phyloP scores from a whole-genome alignment of 2,113 vertebrate species.

The Odocoileus hemionus region DNA sequence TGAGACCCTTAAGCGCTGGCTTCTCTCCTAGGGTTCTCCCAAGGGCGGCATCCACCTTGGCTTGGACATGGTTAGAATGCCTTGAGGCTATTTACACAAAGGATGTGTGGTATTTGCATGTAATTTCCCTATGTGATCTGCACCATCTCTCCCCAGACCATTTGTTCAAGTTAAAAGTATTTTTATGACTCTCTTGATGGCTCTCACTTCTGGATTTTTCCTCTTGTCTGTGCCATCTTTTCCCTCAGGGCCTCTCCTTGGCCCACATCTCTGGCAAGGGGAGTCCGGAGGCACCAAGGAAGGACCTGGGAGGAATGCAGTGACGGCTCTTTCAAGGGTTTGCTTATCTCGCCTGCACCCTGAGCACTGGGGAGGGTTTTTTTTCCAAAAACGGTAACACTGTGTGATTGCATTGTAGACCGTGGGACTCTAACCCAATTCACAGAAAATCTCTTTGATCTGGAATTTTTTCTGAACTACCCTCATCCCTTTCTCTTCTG shows the following conservation, averaged over 20 bases:
- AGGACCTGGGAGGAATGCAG: not conserved
- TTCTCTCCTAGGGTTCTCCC: not conserved
- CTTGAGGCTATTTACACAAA: not conserved
- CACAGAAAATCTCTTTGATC: not conserved
- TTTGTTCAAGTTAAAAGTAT: conserved; percentile 40
- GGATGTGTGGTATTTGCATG: not conserved
- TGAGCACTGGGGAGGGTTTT: not conserved
- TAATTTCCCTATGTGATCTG: not conserved
- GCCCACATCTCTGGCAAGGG: not conserved
- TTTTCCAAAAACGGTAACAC: not conserved
- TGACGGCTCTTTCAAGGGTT: not conserved
- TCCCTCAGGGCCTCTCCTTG: conserved; percentile 3
- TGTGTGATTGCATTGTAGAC: not conserved
- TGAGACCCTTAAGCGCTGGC: not conserved
- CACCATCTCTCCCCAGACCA: not conserved
- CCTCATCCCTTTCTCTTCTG: not conserved
- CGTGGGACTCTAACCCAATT: not conserved
- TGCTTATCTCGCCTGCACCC: not conserved
- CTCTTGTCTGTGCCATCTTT: not conserved
- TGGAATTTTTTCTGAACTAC: not conserved
- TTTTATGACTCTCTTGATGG: not conserved
- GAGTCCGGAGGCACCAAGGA: not conserved
- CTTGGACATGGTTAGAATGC: not conserved
- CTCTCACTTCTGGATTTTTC: not conserved
- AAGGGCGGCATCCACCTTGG: not conserved